Evolutionary conservation across 2,797 vertebrate genomes (phyloP), one percentile per base, ranked within the genome.

Genomic region (Cryptoblepharus egeriae): DNA sequence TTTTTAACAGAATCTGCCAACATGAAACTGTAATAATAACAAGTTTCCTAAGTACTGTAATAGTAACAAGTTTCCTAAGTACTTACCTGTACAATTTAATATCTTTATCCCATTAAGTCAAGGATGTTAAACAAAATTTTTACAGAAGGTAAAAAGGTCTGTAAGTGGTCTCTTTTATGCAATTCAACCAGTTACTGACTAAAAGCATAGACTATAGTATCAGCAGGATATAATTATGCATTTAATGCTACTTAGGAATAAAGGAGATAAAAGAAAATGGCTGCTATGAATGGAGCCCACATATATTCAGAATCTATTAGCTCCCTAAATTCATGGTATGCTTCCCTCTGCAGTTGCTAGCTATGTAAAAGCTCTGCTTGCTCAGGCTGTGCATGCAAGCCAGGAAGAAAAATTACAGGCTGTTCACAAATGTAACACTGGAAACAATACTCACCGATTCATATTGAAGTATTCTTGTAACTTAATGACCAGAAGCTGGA

Each of bases 371-470:
- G 16, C 11, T 73, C 39, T 39, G 57, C 18, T 67, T 84, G 37
- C 24, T 67, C 26, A 18, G 39, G 39, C 39, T 49, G 22, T 22
- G 18, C 9, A 52, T 16, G n/a, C 15, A 32, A 37, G 52, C 6
- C 8, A 35, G 18, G 15, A 49, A 64, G 20, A 68, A 57, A 24
- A 71, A n/a, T 15, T 37, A 57, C 13, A 30, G 22, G 68, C 39
- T 0, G 0, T 4, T 68, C 7, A 87, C 8, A 72, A 83, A 28
- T 71, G 88, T 77, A 16, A 60, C 28, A 74, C 6, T 67, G 18
- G 3, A 67, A 24, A 67, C 2, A 18, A 6, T 82, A 93, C 89
- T 94, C 87, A 91, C 90, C 72, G 89, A 69, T 92, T 91, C 67
- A 12, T 78, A 83, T 70, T 81, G 30, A 69, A 93, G 90, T 87